Percentiles rank a stretch among this genome's conserved stretches.
phyloP scores from a whole-genome alignment of 92 coral and sea anemone genomes.

The Ricordea florida region DNA sequence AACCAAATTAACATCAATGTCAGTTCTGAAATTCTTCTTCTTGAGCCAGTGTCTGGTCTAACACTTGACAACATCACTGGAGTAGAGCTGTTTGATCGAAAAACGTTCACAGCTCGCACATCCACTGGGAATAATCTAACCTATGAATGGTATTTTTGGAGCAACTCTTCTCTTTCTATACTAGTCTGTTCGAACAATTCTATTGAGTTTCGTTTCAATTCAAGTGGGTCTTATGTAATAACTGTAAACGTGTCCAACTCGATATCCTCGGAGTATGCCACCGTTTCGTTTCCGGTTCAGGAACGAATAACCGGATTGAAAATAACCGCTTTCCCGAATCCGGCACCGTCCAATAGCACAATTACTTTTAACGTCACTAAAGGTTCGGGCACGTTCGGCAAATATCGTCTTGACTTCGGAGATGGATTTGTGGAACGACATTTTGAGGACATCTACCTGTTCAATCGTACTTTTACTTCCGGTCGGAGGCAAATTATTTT shows the following conservation, averaged over 20 bases:
- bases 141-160: constrained; percentile 63
- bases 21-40: constrained; percentile 42
- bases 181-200: constrained; percentile 45
- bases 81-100: constrained; percentile 58
- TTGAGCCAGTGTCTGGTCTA: constrained; percentile 72
- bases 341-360: constrained; percentile 76
- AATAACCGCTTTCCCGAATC: constrained; percentile 75
- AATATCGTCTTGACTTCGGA: constrained; percentile 74
- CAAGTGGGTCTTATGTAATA: constrained; percentile 55
- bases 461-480: constrained; percentile 69
- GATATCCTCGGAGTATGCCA: constrained; percentile 48
- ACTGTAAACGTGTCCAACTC: constrained; percentile 80
- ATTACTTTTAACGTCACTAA: constrained; percentile 71
- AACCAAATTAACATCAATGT: constrained; percentile 6
- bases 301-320: constrained; percentile 62
- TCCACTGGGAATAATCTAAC: constrained; percentile 83
- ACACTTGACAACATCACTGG: constrained; percentile 64
- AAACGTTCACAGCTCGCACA: constrained; percentile 57
- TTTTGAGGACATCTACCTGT: constrained; percentile 40
- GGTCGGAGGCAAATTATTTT: constrained; percentile 75
- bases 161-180: constrained; percentile 17
- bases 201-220: constrained; percentile 53
- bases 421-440: constrained; percentile 62
- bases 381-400: constrained; percentile 74
- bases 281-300: constrained; percentile 68